phyloP scores from a whole-genome alignment of 1,140 invertebrate genomes.

The Panonychus citri region DNA sequence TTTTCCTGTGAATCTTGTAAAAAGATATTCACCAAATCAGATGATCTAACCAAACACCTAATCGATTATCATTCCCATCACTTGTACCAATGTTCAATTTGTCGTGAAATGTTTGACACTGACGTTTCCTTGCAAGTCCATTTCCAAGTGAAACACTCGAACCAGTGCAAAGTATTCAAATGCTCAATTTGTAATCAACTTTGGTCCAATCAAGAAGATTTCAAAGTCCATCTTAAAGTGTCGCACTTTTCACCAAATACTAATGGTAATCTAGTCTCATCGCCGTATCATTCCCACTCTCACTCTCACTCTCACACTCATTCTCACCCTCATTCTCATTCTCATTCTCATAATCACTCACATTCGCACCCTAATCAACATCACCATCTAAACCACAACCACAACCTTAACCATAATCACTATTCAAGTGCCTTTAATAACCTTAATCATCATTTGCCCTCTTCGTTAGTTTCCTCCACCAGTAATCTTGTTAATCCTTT shows the following conservation, averaged over 20 bases:
- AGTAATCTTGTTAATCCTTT: no score
- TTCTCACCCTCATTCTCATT: background rate
- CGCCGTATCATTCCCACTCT: background rate
- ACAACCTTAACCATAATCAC: slow-evolving; percentile 8
- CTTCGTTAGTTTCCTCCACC: slow-evolving; percentile 9
- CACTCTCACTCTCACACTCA: background rate
- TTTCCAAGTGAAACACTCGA: slow-evolving; percentile 59
- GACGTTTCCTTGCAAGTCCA: slow-evolving; percentile 53
- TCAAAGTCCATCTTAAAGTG: slow-evolving; percentile 29
- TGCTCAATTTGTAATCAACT: slow-evolving; percentile 48
- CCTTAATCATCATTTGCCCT: slow-evolving; percentile 15
- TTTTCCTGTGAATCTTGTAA: slow-evolving; percentile 61
- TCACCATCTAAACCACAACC: background rate
- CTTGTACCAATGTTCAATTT: slow-evolving; percentile 59
- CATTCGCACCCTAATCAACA: background rate
- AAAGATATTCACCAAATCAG: slow-evolving; percentile 52
- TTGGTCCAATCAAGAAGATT: slow-evolving; percentile 51
- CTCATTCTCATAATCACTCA: background rate
- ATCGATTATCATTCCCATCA: slow-evolving; percentile 64
- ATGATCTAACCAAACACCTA: slow-evolving; percentile 64
- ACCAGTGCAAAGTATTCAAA: slow-evolving; percentile 50
- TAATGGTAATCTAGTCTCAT: background rate
- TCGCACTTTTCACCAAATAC: slow-evolving; percentile 20
- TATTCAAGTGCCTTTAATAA: slow-evolving; percentile 5
- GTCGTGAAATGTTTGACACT: slow-evolving; percentile 70